Evolutionary conservation across 2,888 invertebrate genomes (phyloP), one percentile per base, ranked within the genome.

Genomic region (Trypoxylon attenuatum): DNA sequence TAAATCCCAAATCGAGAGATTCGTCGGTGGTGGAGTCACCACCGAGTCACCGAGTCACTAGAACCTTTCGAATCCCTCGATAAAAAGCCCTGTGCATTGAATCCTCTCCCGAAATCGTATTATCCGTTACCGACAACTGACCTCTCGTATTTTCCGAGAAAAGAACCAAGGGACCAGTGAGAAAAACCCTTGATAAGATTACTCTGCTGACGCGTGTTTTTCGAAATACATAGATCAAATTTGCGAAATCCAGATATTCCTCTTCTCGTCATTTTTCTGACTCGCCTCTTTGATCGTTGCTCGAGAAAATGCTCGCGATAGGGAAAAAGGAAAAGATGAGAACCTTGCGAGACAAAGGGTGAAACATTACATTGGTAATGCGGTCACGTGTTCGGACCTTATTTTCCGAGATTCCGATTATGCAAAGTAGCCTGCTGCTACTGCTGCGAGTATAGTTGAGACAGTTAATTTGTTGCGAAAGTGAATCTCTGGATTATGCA

Each of bases 391-490:
- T n/a, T n/a, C n/a, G n/a, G n/a, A n/a, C n/a, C n/a, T n/a, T n/a
- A n/a, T n/a, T n/a, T n/a, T n/a, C n/a, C n/a, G n/a, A n/a, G n/a
- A n/a, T n/a, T n/a, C n/a, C n/a, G n/a, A n/a, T n/a, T n/a, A n/a
- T n/a, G n/a, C n/a, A n/a, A n/a, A n/a, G n/a, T n/a, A n/a, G n/a
- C n/a, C n/a, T n/a, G n/a, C n/a, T n/a, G n/a, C n/a, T n/a, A n/a
- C n/a, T n/a, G n/a, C n/a, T n/a, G n/a, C n/a, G n/a, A n/a, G n/a
- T n/a, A n/a, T n/a, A 33, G 25, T 69, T 60, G 33, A 52, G 38
- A 41, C 46, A 49, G 60, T 71, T 70, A 64, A 70, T 70, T 58
- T 41, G 55, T 50, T 6, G 53, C 16, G 46, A 70, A 70, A 70
- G 50, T 56, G 63, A 67, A 64, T 66, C 10, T 4, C 13, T 10